phyloP scores from a whole-genome alignment of 2,113 vertebrate species.

The Rattus norvegicus region DNA sequence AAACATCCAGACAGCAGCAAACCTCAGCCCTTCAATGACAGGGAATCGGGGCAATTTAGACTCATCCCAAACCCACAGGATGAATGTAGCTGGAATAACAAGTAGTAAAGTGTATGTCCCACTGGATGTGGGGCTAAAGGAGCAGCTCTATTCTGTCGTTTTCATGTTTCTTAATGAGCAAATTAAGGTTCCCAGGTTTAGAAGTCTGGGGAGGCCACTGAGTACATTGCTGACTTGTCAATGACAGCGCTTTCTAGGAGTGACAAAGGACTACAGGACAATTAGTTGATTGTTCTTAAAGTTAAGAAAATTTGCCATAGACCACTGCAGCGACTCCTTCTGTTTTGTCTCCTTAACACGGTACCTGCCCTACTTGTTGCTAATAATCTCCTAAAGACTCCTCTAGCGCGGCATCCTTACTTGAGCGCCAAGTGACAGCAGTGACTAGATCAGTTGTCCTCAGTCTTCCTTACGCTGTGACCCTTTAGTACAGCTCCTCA shows the following conservation, averaged over 20 bases:
- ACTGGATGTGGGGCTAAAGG: not conserved
- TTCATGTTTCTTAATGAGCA: not conserved
- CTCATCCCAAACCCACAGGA: constrained; percentile 22
- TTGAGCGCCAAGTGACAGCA: not conserved
- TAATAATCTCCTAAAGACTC: not conserved
- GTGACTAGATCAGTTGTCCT: not conserved
- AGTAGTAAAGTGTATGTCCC: not conserved
- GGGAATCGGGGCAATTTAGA: constrained; percentile 7
- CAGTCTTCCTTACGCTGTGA: not conserved
- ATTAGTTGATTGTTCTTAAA: not conserved
- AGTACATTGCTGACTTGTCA: not conserved
- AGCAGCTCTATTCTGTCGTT: not conserved
- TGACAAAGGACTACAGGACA: not conserved
- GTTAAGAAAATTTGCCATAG: not conserved
- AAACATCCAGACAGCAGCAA: constrained; percentile 73
- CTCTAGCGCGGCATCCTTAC: not conserved
- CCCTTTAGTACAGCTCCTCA: not conserved
- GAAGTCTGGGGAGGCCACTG: not conserved
- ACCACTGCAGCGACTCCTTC: not conserved
- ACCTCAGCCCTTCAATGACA: constrained; percentile 70
- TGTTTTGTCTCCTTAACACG: not conserved
- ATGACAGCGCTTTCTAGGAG: not conserved
- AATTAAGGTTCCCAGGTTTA: not conserved
- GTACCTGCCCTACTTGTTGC: not conserved
- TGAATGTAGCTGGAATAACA: not conserved